Conservation (phyloP, 2,113 vertebrate species). For the Asarcornis scutulata region DNA sequence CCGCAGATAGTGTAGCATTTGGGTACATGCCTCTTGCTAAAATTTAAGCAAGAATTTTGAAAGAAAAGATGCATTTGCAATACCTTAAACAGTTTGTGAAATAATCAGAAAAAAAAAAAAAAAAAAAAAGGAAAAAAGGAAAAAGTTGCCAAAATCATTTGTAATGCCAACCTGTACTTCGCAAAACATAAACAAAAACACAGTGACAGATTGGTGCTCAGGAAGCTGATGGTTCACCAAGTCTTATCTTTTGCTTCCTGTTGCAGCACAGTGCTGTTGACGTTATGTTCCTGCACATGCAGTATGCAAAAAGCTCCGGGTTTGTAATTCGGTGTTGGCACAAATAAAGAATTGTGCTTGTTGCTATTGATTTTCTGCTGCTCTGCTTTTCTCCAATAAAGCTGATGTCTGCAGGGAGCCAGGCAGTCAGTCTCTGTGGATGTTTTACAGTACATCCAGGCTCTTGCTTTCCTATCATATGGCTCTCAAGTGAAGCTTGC, state of each 20-base stretch:
- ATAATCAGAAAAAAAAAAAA: background rate
- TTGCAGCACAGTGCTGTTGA: slow-evolving; percentile 29
- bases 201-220: background rate
- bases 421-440: background rate
- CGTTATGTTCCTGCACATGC: slow-evolving; percentile 57
- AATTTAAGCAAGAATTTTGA: background rate
- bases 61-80: background rate
- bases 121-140: background rate
- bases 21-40: background rate
- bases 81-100: background rate
- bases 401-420: background rate
- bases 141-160: background rate
- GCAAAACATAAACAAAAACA: slow-evolving; percentile 12
- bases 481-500: background rate
- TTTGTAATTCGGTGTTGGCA: background rate
- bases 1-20: background rate
- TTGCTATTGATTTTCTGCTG: slow-evolving; percentile 25
- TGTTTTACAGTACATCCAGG: background rate
- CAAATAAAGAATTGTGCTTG: background rate
- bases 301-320: background rate
- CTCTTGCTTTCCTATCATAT: background rate
- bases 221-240: slow-evolving; percentile 46
- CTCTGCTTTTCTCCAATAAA: background rate
- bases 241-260: slow-evolving; percentile 58
- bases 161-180: background rate